These are phyloP conservation scores for Urophycis tenuis DNA, from an alignment of 2,797 vertebrate species.

Conservation along the genomic window DNA sequence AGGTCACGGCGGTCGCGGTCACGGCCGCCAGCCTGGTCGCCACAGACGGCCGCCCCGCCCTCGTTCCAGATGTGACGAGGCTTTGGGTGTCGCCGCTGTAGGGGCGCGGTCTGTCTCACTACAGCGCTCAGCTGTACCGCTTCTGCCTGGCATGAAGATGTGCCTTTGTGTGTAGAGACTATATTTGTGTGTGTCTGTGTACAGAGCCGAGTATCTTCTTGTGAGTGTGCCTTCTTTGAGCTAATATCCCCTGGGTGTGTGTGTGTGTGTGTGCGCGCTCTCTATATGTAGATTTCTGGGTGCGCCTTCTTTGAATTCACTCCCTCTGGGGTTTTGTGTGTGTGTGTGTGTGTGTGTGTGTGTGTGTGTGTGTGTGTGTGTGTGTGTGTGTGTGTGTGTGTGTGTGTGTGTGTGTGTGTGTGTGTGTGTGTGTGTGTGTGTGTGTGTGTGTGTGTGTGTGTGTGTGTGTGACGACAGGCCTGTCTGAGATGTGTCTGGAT, in stretches of 20 bases:
- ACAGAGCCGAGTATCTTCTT: too few species aligned
- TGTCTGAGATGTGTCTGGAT: slow-evolving; percentile 82
- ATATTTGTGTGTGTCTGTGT: too few species aligned
- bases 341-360: slow-evolving; percentile 14
- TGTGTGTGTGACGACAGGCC: slow-evolving; percentile 66
- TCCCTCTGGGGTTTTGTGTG: slow-evolving; percentile 13
- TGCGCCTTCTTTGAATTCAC: slow-evolving; percentile 22
- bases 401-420: slow-evolving; percentile 14
- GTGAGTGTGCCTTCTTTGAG: background rate
- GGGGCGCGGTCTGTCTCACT: background rate
- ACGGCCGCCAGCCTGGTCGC: too few species aligned
- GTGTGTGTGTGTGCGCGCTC: background rate
- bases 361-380: slow-evolving; percentile 13
- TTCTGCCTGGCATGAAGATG: too few species aligned
- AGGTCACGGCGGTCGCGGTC: too few species aligned
- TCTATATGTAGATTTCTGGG: background rate
- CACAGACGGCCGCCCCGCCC: background rate
- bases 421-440: slow-evolving; percentile 4
- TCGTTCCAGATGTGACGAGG: background rate
- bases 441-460: slow-evolving; percentile 15
- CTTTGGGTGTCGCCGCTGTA: background rate
- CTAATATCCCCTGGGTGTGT: too few species aligned
- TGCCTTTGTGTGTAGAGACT: too few species aligned
- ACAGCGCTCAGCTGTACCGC: background rate
- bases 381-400: slow-evolving; percentile 12